These are phyloP conservation scores for Rhyacophila evoluta DNA, from an alignment of 2,888 invertebrate species.

Conservation along the genomic window DNA sequence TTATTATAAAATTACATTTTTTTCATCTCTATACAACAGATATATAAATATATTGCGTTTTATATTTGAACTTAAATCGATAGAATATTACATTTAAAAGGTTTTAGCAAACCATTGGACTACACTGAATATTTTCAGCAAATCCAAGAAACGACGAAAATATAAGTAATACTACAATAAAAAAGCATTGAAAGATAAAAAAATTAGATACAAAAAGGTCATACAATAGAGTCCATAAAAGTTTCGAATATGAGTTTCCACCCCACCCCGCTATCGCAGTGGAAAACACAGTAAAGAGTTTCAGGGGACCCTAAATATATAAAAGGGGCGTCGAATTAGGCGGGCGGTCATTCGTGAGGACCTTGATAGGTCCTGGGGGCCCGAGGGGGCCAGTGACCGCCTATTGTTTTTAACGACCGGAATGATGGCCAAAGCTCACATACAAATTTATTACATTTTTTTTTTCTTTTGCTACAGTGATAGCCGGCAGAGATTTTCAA, in stretches of 20 bases:
- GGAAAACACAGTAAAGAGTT: background rate
- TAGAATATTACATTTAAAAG: too few relatives aligned
- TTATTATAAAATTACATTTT: too few relatives aligned
- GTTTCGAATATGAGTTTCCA: background rate
- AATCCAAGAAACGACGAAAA: too few relatives aligned
- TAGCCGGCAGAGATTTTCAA: background rate
- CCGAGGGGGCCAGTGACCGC: background rate
- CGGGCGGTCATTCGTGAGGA: slow-evolving; percentile 21
- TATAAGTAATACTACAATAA: background rate
- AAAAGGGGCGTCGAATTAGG: slow-evolving; percentile 20
- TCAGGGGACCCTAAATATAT: slow-evolving; percentile 17
- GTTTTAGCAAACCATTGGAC: too few relatives aligned
- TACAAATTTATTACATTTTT: slow-evolving; percentile 1
- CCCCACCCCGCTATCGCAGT: background rate
- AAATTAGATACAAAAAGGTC: slow-evolving; percentile 13
- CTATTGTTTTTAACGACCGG: slow-evolving; percentile 28
- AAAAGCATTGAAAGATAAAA: background rate
- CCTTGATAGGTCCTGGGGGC: background rate
- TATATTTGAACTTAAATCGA: too few relatives aligned
- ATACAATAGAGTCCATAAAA: slow-evolving; percentile 17
- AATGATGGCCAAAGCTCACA: slow-evolving; percentile 2
- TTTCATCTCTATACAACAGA: too few relatives aligned
- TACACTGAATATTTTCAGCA: too few relatives aligned
- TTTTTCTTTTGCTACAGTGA: background rate
- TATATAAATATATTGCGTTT: too few relatives aligned